phyloP scores from a whole-genome alignment of 2,797 vertebrate genomes.

The Pipistrellus nathusii region DNA sequence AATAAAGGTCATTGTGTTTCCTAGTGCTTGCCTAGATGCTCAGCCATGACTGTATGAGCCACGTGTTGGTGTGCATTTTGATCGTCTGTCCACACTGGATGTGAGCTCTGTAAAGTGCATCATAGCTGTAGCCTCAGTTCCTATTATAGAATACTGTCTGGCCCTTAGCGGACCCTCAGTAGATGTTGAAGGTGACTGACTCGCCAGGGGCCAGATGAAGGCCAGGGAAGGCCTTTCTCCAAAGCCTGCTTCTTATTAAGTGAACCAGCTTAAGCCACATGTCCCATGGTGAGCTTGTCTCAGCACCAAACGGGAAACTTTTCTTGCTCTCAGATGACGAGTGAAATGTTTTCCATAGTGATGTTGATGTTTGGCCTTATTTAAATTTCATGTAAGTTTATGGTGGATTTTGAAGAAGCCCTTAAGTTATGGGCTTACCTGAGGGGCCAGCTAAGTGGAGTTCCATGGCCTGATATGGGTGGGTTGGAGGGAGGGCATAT shows the following conservation, averaged over 20 bases:
- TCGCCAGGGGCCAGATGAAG: neutral
- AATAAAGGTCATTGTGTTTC: neutral
- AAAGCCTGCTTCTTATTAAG: neutral
- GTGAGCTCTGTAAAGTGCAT: neutral
- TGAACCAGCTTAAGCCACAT: neutral
- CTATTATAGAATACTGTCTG: neutral
- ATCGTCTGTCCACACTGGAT: neutral
- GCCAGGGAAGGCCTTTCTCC: neutral
- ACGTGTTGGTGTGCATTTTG: too few species aligned
- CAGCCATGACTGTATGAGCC: neutral
- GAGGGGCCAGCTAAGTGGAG: neutral
- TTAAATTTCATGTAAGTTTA: neutral
- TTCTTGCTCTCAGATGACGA: conserved; percentile 35
- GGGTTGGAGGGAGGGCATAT: neutral
- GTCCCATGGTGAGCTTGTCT: neutral
- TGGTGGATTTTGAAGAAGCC: neutral
- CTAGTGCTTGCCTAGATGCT: neutral
- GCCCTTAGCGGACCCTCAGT: neutral
- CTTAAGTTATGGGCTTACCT: neutral
- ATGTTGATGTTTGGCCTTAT: neutral
- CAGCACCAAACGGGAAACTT: neutral
- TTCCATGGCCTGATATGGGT: neutral
- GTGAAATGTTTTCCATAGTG: neutral
- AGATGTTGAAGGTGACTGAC: neutral
- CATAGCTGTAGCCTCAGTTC: neutral